Base-by-base conservation (phyloP, 1,140 invertebrate species). In the Chironomus striatipennis region DNA sequence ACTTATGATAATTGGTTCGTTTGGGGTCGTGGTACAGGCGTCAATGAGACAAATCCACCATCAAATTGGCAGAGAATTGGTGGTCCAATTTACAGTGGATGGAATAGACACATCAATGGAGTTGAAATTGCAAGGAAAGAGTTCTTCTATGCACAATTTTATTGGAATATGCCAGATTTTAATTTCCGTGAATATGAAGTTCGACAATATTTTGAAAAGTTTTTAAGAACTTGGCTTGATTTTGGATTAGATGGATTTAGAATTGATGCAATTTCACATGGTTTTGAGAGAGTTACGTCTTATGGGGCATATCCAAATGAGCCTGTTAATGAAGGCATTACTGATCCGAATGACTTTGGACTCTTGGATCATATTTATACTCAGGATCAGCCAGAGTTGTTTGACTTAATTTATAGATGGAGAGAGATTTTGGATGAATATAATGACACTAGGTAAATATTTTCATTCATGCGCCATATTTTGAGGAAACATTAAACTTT, bases 311-410 rank as follows among this genome's bases (percentile, higher is more conserved):
- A 85, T 78, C 83, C 83, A 0, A 86, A 90, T 77, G 88, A 90
- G 78, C 86, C 86, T 0, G 43, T 78, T 83, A 17, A 83, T 0
- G 77, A 79, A 43, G 83, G 81, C 3, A 79, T 83, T 2, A 34
- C 24, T 0, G 74, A 79, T 75, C 57, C 78, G 0, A 83, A 85
- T 7, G 83, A 87, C 75, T 87, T 88, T 42, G 80, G 81, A 3
- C 87, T 85, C 75, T 76, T 90, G 1, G 78, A 85, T 6, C 90
- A 92, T 76, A 84, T 86, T 18, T 85, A 89, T 75, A 90, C 89
- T 0, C 84, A 84, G 73, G 86, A 91, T 77, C 84, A 84, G 42
- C 83, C 85, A 1, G 87, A 88, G 78, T 87, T 85, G 0, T 87
- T 87, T 34, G 86, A 88, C 7, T 79, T 90, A 75, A 77, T 91